Evolutionary conservation across 2,113 vertebrate species (phyloP), one percentile per base, ranked within the genome.

Genomic region (Semicossyphus pulcher): DNA sequence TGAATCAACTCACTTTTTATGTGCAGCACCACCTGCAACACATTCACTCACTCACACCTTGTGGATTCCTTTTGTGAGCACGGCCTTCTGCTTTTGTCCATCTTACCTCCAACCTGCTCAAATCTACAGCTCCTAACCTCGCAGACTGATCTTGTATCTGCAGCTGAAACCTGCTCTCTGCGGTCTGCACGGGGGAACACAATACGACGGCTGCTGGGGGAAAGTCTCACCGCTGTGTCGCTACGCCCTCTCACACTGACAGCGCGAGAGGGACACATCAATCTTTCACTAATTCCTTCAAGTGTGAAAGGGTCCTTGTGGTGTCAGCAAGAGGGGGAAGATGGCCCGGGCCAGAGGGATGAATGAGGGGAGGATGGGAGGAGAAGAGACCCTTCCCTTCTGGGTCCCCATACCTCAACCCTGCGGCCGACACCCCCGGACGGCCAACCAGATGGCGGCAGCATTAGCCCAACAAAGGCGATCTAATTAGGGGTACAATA

Each of bases 231-330:
- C 36, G 32, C 75, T 25, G 61, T 44, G 82, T 63, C 11, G 54
- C 78, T 60, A 42, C 62, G 59, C 76, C 81, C 84, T 80, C 83
- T 80, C 81, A 21, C 84, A 67, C 42, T 49, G 71, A 82, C 84
- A 72, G 70, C 70, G 68, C 63, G 58, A 71, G 60, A 76, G 82
- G 23, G 70, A 86, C 76, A 90, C 92, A 94, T 95, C 92, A 93
- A 94, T 95, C 94, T 93, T 85, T 87, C 86, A 81, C 88, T 94
- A 94, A 94, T 94, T 93, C 92, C 92, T 92, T 91, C 90, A 93
- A 91, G 92, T 93, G 90, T 94, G 92, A 94, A 94, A 93, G 90
- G 92, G 86, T 89, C 86, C 90, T 89, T 80, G 85, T 83, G 89
- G 91, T 84, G 89, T 90, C 88, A 77, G 80, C 84, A 80, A 84